A percentile compares a stretch with the other conserved stretches of the same genome.
Evolutionary conservation across 1,140 invertebrate genomes (phyloP).

Genomic region (Tetramorium simillimum): DNA sequence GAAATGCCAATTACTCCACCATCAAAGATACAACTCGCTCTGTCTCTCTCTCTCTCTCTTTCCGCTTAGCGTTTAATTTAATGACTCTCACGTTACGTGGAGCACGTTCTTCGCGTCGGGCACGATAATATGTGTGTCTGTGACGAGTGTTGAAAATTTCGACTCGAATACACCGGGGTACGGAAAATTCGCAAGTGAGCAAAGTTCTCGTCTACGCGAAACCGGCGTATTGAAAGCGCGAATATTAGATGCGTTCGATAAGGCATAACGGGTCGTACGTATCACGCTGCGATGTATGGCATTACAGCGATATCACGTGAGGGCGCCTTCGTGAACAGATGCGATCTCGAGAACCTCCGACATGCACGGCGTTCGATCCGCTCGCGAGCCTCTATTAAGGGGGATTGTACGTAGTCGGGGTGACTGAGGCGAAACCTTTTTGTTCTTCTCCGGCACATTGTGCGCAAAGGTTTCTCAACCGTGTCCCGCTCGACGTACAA

Average conservation of each 20-base stretch:
- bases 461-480: constrained; percentile 62
- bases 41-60: not conserved
- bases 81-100: not conserved
- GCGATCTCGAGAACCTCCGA: constrained; percentile 67
- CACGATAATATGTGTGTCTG: not conserved
- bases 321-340: constrained; percentile 67
- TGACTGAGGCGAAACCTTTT: constrained; percentile 65
- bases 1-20: not conserved
- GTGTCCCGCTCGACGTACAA: not conserved
- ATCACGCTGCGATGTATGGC: constrained; percentile 62
- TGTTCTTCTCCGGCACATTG: not conserved
- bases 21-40: not conserved
- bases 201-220: not conserved
- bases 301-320: constrained; percentile 72
- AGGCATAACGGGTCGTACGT: not conserved
- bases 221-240: not conserved
- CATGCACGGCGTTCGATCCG: constrained; percentile 68
- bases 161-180: not conserved
- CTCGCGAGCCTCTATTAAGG: constrained; percentile 64
- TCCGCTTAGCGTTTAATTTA: not conserved
- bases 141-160: not conserved
- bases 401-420: constrained; percentile 58
- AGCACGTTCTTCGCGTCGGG: not conserved
- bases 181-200: not conserved
- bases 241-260: constrained; percentile 62